A percentile compares a stretch with the other conserved stretches of the same genome.
Conservation (phyloP, 2,888 invertebrate species). For the Diaprepes abbreviatus region DNA sequence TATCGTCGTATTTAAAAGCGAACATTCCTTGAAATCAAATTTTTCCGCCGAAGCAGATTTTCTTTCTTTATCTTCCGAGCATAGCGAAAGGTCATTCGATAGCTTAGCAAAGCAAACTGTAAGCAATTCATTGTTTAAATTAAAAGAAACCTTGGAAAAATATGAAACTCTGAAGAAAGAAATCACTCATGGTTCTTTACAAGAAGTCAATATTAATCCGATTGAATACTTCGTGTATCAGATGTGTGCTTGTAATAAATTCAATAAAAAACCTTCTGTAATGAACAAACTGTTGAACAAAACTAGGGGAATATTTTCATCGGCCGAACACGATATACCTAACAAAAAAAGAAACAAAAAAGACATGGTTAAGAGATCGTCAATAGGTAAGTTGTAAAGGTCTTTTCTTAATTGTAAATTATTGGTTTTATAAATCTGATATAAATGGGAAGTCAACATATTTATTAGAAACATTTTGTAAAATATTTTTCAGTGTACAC, state of each 20-base stretch:
- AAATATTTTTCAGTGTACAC: too few relatives aligned
- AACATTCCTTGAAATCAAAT: slow-evolving; percentile 24
- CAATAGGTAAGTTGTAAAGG: slow-evolving; percentile 5
- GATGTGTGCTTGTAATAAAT: slow-evolving; percentile 28
- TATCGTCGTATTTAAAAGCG: slow-evolving; percentile 36
- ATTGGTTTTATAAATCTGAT: too few relatives aligned
- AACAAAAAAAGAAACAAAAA: slow-evolving; percentile 30
- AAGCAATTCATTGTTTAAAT: slow-evolving; percentile 11
- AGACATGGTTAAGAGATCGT: slow-evolving; percentile 4
- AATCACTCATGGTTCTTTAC: slow-evolving; percentile 17
- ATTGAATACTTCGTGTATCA: slow-evolving; percentile 49
- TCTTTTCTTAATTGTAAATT: too few relatives aligned
- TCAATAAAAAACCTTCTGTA: slow-evolving; percentile 33
- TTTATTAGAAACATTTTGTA: too few relatives aligned
- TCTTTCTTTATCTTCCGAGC: not conserved
- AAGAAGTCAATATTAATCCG: slow-evolving; percentile 33
- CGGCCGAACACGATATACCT: slow-evolving; percentile 24
- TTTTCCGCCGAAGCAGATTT: not conserved
- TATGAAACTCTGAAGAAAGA: slow-evolving; percentile 35
- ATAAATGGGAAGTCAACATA: too few relatives aligned
- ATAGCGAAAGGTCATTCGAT: not conserved
- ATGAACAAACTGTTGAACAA: slow-evolving; percentile 38
- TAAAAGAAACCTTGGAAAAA: slow-evolving; percentile 43
- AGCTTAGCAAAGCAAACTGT: slow-evolving; percentile 12
- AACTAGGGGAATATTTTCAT: slow-evolving; percentile 36